Evolutionary conservation across 2,888 invertebrate species (phyloP), one percentile per base, ranked within the genome.

Genomic region (Itoplectis maculator): DNA sequence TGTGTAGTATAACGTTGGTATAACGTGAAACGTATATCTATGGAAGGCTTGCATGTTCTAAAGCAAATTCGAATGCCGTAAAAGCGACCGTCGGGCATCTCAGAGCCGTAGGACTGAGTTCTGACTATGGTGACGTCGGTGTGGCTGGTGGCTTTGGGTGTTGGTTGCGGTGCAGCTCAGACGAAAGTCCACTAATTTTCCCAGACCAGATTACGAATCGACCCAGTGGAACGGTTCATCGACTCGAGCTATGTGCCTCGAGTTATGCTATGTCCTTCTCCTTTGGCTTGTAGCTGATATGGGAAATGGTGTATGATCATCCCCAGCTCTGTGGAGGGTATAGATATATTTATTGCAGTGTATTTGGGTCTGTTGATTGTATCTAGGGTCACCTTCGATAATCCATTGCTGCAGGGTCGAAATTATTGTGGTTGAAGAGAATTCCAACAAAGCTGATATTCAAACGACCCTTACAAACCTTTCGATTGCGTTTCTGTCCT

Each of bases 61-160:
- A 75, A 79, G 82, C 23, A 75, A 75, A 82, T 82, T 81, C 81
- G 77, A 81, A 81, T 73, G 73, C 61, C 72, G 69, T 81, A 81
- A 81, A 81, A 81, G 78, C 70, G 63, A 73, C 13, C 61, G 47
- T 42, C 54, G 69, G 63, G 80, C 18, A 74, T 42, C 63, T 63
- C n/a, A 54, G n/a, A n/a, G 45, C 37, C 11, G 45, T 45, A 23
- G 54, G 45, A 56, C 75, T 15, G 37, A 63, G 73, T 75, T 51
- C 69, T 66, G 20, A 56, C n/a, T 35, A 37, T 11, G 35, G 29
- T 63, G 65, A 35, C 23, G 47, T 73, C 9, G n/a, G 66, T 35
- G 59, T 79, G 35, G n/a, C n/a, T 49, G 56, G 37, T 51, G 65
- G 65, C 29, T 29, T 3, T 6, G 15, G 56, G 29, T 18, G 42